These are phyloP conservation scores for Prietella phreatophila DNA, from an alignment of 2,113 vertebrate genomes.

Conservation along the genomic window DNA sequence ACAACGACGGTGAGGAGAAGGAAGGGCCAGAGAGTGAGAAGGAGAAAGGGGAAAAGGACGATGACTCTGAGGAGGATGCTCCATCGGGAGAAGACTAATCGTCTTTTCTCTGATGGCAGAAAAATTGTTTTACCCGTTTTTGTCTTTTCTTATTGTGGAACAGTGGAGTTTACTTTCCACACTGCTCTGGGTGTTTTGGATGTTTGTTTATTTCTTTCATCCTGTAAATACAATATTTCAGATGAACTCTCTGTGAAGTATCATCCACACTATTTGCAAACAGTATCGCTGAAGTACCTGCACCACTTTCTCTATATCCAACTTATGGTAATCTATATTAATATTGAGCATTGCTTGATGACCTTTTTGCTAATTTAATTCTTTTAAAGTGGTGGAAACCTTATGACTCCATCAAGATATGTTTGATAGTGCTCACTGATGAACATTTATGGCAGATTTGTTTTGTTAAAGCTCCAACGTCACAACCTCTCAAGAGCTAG, in stretches of 20 bases:
- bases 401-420: not conserved
- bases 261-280: constrained; percentile 43
- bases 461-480: constrained; percentile 10
- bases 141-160: constrained; percentile 46
- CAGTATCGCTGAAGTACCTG: constrained; percentile 23
- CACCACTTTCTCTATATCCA: constrained; percentile 21
- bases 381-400: not conserved
- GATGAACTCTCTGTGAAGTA: constrained; percentile 45
- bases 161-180: constrained; percentile 50
- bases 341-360: constrained; percentile 32
- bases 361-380: constrained; percentile 23
- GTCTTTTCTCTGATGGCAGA: constrained; percentile 37
- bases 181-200: constrained; percentile 72
- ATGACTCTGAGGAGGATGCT: constrained; percentile 94
- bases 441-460: not conserved
- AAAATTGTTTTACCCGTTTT: constrained; percentile 52
- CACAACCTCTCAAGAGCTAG: not conserved
- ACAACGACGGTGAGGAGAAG: constrained; percentile 44
- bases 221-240: constrained; percentile 58
- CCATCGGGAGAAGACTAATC: constrained; percentile 93
- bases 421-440: not conserved
- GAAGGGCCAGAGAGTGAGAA: constrained; percentile 80
- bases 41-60: constrained; percentile 79
- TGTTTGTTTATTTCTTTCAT: constrained; percentile 56
- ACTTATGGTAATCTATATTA: constrained; percentile 30